Percentiles rank a stretch among this genome's conserved stretches.
Evolutionary conservation across 2,888 invertebrate species (phyloP).

Genomic region (Noctua comes): DNA sequence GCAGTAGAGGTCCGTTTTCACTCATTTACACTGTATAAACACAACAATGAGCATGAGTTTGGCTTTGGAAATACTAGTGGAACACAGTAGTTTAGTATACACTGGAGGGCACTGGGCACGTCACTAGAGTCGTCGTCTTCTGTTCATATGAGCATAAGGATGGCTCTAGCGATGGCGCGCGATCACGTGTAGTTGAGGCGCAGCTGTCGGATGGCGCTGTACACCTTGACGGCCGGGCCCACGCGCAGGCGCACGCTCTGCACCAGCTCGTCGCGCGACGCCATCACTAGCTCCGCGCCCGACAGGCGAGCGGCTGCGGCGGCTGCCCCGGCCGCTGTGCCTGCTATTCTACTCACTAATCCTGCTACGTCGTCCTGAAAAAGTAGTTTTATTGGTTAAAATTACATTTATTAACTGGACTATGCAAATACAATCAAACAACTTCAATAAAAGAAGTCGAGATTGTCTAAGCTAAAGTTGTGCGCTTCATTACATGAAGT

Average conservation of each 20-base stretch:
- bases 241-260: constrained; percentile 94
- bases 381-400: constrained; percentile 70
- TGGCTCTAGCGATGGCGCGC: constrained; percentile 59
- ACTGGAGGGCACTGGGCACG: constrained; percentile 10
- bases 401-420: too few relatives aligned
- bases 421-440: neutral
- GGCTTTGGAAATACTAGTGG: constrained; percentile 23
- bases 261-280: constrained; percentile 95
- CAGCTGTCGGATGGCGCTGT: constrained; percentile 81
- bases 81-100: constrained; percentile 13
- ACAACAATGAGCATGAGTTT: constrained; percentile 34
- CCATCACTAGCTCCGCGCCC: constrained; percentile 95
- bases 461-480: neutral
- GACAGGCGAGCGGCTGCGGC: constrained; percentile 91
- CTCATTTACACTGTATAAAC: constrained; percentile 34
- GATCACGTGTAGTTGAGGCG: constrained; percentile 76
- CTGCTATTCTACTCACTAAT: constrained; percentile 79
- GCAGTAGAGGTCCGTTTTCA: constrained; percentile 27
- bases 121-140: constrained; percentile 48
- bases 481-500: neutral
- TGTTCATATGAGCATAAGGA: constrained; percentile 60
- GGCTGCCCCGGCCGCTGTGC: constrained; percentile 77
- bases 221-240: constrained; percentile 94
- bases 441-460: neutral
- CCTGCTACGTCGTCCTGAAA: constrained; percentile 83